Evolutionary conservation across 2,113 vertebrate genomes (phyloP).

Genomic region (Rhombomys opimus): DNA sequence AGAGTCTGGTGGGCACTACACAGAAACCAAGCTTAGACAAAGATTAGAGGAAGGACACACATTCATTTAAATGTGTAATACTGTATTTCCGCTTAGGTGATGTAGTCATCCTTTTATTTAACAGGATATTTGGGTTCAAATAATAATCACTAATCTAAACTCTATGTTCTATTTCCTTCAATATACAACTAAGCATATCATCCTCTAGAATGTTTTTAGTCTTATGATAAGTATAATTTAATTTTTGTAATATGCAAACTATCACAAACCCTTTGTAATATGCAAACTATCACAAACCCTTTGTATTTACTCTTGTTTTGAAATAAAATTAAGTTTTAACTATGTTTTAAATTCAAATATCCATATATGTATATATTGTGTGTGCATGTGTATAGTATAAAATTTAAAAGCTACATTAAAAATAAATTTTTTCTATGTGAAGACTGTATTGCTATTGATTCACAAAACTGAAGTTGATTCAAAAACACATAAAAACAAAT

Average conservation of each 20-base stretch:
- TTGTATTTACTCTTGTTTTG: not conserved
- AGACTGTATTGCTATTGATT: constrained; percentile 30
- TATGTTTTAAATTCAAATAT: constrained; percentile 17
- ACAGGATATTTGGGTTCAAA: constrained; percentile 41
- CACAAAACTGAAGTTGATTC: not conserved
- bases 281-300: not conserved
- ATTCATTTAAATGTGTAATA: constrained; percentile 55
- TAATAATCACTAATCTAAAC: constrained; percentile 52
- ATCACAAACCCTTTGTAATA: constrained; percentile 11
- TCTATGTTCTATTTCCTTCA: not conserved
- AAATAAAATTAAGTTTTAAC: not conserved
- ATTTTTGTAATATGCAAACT: constrained; percentile 13
- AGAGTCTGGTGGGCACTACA: not conserved
- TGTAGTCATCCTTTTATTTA: constrained; percentile 49
- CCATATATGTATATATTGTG: not conserved
- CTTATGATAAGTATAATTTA: constrained; percentile 7
- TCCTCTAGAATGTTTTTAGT: not conserved
- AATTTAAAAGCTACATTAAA: constrained; percentile 20
- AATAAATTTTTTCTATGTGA: constrained; percentile 51
- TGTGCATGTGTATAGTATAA: not conserved
- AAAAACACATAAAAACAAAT: constrained; percentile 37
- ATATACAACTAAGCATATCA: not conserved
- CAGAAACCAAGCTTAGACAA: constrained; percentile 5
- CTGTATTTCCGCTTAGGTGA: constrained; percentile 57
- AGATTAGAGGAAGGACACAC: not conserved